A percentile compares a stretch with the other conserved stretches of the same genome.
Conservation (phyloP, 2,113 vertebrate genomes). For the Crotalus tigris region DNA sequence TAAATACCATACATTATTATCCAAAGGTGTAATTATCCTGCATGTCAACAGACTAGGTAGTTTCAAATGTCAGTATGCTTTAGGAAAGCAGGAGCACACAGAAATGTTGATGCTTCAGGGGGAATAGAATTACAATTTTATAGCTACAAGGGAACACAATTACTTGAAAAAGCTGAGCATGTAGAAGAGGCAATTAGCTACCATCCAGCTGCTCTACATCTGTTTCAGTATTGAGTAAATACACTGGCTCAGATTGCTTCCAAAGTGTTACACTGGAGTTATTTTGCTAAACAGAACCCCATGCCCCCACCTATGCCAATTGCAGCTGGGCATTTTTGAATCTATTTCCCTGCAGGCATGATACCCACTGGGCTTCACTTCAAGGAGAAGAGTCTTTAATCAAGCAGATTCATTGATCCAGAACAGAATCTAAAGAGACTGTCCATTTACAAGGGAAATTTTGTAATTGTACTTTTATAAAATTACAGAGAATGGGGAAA, state of each 20-base stretch:
- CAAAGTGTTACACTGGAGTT: background rate
- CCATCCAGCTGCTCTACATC: slow-evolving; percentile 21
- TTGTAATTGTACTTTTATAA: background rate
- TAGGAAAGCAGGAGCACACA: background rate
- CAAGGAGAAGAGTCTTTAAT: slow-evolving; percentile 11
- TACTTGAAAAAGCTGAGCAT: slow-evolving; percentile 8
- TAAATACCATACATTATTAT: background rate
- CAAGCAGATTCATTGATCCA: slow-evolving; percentile 16
- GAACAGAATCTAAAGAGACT: background rate
- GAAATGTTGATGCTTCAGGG: background rate
- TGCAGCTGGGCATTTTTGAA: background rate
- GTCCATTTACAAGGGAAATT: background rate
- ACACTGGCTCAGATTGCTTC: background rate
- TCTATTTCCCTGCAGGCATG: background rate
- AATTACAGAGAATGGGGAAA: background rate
- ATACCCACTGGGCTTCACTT: background rate
- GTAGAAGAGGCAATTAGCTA: background rate
- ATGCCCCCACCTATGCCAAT: background rate
- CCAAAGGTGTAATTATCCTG: background rate
- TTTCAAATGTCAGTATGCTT: slow-evolving; percentile 1
- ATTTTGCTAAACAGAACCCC: background rate
- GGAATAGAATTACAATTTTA: background rate
- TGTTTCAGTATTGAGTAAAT: background rate
- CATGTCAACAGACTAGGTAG: background rate
- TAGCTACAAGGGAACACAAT: background rate